Conservation (phyloP, 2,888 invertebrate genomes). For the Ophion ellenae region DNA sequence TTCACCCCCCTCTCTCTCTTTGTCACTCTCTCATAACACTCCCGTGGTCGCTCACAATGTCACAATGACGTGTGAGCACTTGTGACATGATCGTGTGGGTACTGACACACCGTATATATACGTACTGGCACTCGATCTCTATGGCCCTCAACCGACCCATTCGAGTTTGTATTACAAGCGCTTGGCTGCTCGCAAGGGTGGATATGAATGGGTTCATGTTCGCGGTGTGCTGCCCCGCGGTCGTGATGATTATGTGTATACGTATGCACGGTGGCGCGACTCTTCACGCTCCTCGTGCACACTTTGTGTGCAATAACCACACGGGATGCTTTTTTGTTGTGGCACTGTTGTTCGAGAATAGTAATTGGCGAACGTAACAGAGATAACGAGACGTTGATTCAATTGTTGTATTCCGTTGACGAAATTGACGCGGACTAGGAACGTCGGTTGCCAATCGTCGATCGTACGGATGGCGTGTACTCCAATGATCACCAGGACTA, state of each 20-base stretch:
- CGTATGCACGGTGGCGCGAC: slow-evolving; percentile 68
- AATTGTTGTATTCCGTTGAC: not conserved
- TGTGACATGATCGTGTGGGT: slow-evolving; percentile 81
- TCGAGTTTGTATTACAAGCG: slow-evolving; percentile 80
- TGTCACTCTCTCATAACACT: slow-evolving; percentile 70
- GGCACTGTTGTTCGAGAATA: not conserved
- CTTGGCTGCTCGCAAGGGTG: slow-evolving; percentile 78
- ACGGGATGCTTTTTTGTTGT: slow-evolving; percentile 14
- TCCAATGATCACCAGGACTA: too few relatives aligned
- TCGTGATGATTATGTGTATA: slow-evolving; percentile 5
- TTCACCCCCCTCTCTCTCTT: slow-evolving; percentile 70
- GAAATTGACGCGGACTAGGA: too few relatives aligned
- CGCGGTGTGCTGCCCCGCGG: slow-evolving; percentile 10
- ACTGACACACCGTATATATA: slow-evolving; percentile 65
- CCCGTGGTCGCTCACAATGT: slow-evolving; percentile 80
- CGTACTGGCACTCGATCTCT: slow-evolving; percentile 69
- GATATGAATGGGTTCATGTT: slow-evolving; percentile 47
- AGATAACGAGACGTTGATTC: slow-evolving; percentile 14
- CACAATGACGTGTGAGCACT: slow-evolving; percentile 82
- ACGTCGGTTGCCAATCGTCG: too few relatives aligned
- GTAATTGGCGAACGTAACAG: not conserved
- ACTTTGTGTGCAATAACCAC: slow-evolving; percentile 24
- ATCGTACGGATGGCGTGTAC: too few relatives aligned
- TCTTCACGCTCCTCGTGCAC: slow-evolving; percentile 75
- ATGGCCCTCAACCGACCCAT: slow-evolving; percentile 61